phyloP scores from a whole-genome alignment of 2,113 vertebrate species.

The Chunga burmeisteri region DNA sequence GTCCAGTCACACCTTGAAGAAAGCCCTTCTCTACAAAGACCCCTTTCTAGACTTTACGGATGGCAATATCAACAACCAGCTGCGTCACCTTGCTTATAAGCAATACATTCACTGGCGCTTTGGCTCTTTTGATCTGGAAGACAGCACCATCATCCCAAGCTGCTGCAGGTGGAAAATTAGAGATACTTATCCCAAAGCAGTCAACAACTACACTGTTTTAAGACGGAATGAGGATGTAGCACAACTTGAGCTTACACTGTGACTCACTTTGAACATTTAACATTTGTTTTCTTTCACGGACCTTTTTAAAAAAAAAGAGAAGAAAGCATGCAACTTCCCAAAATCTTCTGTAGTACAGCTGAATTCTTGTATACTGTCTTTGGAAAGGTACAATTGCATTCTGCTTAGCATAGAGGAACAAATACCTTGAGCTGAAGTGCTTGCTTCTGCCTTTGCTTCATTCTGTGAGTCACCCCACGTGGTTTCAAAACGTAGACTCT shows the following conservation, averaged over 20 bases:
- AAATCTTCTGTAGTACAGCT: neutral
- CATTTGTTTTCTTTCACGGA: neutral
- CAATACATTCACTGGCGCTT: constrained; percentile 81
- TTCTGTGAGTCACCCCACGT: neutral
- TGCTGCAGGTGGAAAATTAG: constrained; percentile 80
- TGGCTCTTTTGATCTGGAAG: constrained; percentile 55
- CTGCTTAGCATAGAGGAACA: neutral
- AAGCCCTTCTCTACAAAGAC: constrained; percentile 74
- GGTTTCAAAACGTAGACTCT: neutral
- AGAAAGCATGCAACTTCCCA: neutral
- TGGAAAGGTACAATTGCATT: neutral
- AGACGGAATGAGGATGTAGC: neutral
- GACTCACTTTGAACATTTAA: neutral
- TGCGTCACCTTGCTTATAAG: constrained; percentile 76
- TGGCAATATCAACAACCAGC: neutral
- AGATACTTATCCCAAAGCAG: constrained; percentile 65
- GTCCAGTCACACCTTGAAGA: constrained; percentile 58
- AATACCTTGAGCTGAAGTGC: neutral
- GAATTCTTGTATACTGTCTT: neutral
- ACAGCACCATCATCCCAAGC: constrained; percentile 75
- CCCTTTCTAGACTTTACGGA: constrained; percentile 58
- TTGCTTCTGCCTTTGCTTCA: neutral
- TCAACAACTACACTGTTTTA: constrained; percentile 68
- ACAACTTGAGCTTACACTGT: neutral
- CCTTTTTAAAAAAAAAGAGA: neutral